Percentiles rank a stretch among this genome's conserved stretches.
Evolutionary conservation across 2,797 vertebrate genomes (phyloP).

Genomic region (Rhinoraja longicauda): DNA sequence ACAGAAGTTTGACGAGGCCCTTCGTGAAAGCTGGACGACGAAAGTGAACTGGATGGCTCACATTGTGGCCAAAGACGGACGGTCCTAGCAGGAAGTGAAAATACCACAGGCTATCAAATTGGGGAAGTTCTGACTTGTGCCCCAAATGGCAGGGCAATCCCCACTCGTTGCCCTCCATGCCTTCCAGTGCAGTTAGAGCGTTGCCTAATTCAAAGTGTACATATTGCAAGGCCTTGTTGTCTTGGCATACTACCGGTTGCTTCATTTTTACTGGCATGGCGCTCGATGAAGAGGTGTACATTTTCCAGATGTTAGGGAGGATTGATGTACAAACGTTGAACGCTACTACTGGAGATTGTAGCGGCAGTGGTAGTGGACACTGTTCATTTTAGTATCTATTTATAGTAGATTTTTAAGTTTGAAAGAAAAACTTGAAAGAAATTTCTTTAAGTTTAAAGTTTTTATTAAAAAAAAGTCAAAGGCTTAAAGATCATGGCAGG

Average conservation of each 20-base stretch:
- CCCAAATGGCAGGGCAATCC: constrained; percentile 46
- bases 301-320: background rate
- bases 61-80: constrained; percentile 89
- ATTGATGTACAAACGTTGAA: constrained; percentile 19
- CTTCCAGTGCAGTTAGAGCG: constrained; percentile 54
- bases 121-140: constrained; percentile 55
- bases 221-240: constrained; percentile 61
- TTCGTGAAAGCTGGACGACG: constrained; percentile 97
- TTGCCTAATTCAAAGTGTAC: constrained; percentile 44
- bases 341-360: background rate
- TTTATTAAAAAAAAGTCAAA: no score
- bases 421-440: no score
- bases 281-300: constrained; percentile 58
- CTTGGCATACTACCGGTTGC: constrained; percentile 69
- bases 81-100: constrained; percentile 69
- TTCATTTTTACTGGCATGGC: constrained; percentile 55
- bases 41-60: constrained; percentile 99
- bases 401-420: background rate
- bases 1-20: constrained; percentile 95
- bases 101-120: constrained; percentile 55
- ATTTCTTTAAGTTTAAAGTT: background rate
- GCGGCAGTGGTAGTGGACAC: background rate
- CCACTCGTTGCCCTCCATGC: constrained; percentile 42
- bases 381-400: background rate
- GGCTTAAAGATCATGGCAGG: background rate